Conservation (phyloP, 2,797 vertebrate species). For the Buceros bicornis region DNA sequence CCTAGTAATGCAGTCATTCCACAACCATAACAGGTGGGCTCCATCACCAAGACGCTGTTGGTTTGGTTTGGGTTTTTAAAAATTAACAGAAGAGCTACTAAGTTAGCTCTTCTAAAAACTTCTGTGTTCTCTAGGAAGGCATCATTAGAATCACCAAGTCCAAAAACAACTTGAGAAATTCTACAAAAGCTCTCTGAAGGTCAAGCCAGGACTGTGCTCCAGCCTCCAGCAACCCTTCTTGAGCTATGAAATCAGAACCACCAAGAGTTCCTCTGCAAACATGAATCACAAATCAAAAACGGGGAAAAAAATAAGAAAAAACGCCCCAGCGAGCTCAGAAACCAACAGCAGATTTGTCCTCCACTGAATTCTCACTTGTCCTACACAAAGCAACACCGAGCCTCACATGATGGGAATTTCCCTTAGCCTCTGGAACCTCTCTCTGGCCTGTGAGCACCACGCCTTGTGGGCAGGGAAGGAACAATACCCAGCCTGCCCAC, state of each 20-base stretch:
- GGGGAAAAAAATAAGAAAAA: neutral
- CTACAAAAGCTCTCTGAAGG: neutral
- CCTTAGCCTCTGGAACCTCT: neutral
- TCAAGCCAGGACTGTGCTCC: neutral
- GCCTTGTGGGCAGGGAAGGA: neutral
- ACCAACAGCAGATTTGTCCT: neutral
- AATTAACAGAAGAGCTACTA: neutral
- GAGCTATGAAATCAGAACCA: neutral
- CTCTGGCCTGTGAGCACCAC: rapidly evolving
- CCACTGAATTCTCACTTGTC: neutral
- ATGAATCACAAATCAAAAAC: neutral
- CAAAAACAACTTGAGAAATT: neutral
- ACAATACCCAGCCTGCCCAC: neutral
- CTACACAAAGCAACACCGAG: neutral
- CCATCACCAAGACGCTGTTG: neutral
- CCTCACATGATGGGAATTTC: rapidly evolving
- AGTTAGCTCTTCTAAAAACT: neutral
- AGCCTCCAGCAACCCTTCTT: neutral
- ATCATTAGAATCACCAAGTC: neutral
- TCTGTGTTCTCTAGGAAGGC: neutral
- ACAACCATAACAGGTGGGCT: neutral
- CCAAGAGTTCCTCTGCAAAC: neutral
- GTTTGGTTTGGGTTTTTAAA: neutral
- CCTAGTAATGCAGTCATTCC: neutral
- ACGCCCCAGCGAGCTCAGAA: neutral